Percentiles rank a stretch among this genome's conserved stretches.
Evolutionary conservation across 1,140 invertebrate species (phyloP).

Genomic region (Drosophila subpulchrella): DNA sequence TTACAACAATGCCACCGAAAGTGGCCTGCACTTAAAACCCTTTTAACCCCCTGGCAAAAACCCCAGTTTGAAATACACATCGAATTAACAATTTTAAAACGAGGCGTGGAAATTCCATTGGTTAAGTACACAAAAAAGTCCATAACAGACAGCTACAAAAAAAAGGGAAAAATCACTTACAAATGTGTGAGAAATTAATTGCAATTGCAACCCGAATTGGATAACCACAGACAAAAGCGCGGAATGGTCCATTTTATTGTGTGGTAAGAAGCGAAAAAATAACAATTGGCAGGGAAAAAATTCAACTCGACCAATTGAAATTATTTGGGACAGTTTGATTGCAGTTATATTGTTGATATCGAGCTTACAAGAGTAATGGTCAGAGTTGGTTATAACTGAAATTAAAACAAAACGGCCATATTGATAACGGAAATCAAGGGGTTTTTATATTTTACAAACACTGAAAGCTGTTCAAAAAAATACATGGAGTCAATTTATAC

Average conservation of each 20-base stretch:
- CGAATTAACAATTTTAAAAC: constrained; percentile 53
- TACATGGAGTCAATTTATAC: too few relatives aligned
- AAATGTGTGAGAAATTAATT: constrained; percentile 77
- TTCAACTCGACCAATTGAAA: constrained; percentile 6
- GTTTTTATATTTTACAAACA: too few relatives aligned
- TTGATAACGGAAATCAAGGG: too few relatives aligned
- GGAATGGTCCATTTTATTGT: constrained; percentile 47
- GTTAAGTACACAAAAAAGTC: constrained; percentile 35
- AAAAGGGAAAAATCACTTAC: constrained; percentile 58
- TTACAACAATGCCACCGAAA: constrained; percentile 43
- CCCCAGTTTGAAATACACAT: constrained; percentile 21
- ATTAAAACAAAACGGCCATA: too few relatives aligned
- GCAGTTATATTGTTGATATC: constrained; percentile 9
- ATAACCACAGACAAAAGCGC: constrained; percentile 68
- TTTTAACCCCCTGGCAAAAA: neutral
- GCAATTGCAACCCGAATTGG: constrained; percentile 64
- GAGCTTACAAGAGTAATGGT: neutral
- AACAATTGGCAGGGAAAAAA: constrained; percentile 20
- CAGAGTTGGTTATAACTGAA: too few relatives aligned
- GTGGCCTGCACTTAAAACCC: constrained; percentile 37
- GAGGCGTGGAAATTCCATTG: constrained; percentile 44
- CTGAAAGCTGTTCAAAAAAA: neutral
- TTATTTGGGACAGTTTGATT: constrained; percentile 16
- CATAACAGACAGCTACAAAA: neutral
- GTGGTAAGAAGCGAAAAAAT: constrained; percentile 20